Evolutionary conservation across 2,797 vertebrate species (phyloP).

Genomic region (Percopsis omiscomaycus): DNA sequence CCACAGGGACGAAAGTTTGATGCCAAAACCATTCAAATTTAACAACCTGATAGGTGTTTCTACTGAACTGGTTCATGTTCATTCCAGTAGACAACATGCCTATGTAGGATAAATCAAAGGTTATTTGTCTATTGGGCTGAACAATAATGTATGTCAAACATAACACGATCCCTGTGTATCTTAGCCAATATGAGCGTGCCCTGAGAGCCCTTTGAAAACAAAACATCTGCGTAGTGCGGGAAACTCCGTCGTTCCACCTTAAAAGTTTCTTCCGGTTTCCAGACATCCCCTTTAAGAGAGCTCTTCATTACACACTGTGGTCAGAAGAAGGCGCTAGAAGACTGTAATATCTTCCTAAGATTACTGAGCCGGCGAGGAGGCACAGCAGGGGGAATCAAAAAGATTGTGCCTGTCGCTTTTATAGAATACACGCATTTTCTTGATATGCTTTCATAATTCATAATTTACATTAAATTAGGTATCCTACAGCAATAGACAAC

Average conservation of each 20-base stretch:
- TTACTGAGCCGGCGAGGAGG: slow-evolving; percentile 14
- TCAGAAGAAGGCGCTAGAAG: slow-evolving; percentile 54
- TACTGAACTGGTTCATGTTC: no score
- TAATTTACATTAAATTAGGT: background rate
- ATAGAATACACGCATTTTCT: slow-evolving; percentile 26
- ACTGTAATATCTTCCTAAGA: slow-evolving; percentile 9
- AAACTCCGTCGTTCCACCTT: slow-evolving; percentile 74
- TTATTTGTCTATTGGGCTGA: no score
- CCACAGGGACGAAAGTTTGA: no score
- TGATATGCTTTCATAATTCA: slow-evolving; percentile 46
- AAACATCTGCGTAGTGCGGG: slow-evolving; percentile 2
- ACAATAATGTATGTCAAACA: background rate
- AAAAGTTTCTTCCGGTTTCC: slow-evolving; percentile 69
- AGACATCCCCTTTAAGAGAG: slow-evolving; percentile 78
- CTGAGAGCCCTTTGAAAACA: slow-evolving; percentile 22
- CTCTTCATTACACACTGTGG: rapidly evolving
- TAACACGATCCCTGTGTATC: background rate
- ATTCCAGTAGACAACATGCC: no score
- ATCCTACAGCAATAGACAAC: background rate
- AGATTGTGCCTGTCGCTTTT: slow-evolving; percentile 47
- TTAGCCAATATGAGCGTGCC: slow-evolving; percentile 16
- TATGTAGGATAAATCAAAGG: no score
- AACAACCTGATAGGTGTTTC: no score
- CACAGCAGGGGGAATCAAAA: slow-evolving; percentile 49
- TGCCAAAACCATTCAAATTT: no score